Percentiles rank a stretch among this genome's conserved stretches.
Conservation (phyloP, 2,113 vertebrate genomes). For the Chaetura pelagica region DNA sequence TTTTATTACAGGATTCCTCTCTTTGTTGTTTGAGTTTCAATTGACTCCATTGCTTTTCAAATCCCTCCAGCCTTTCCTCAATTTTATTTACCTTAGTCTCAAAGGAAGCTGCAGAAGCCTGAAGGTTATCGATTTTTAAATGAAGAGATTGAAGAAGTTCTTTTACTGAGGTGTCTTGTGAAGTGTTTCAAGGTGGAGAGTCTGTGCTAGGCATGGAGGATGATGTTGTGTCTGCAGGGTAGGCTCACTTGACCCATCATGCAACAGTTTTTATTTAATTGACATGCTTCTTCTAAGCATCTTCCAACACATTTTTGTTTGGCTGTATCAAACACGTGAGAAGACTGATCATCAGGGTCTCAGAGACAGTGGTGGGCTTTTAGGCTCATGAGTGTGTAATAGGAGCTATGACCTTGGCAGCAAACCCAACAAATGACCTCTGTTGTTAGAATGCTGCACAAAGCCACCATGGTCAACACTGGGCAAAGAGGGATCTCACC, state of each 20-base stretch:
- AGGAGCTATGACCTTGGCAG: background rate
- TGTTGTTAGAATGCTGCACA: background rate
- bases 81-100: conserved; percentile 66
- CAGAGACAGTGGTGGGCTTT: background rate
- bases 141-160: conserved; percentile 57
- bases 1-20: conserved; percentile 39
- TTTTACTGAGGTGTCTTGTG: conserved; percentile 11
- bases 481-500: background rate
- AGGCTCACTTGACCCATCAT: background rate
- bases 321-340: background rate
- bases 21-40: conserved; percentile 64
- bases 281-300: fast-evolving
- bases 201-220: background rate
- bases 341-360: fast-evolving
- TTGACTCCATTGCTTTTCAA: conserved; percentile 53
- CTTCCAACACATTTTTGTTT: background rate
- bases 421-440: fast-evolving
- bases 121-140: conserved; percentile 71
- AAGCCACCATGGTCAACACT: fast-evolving
- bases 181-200: background rate
- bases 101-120: conserved; percentile 46
- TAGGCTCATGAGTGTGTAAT: background rate
- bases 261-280: background rate
- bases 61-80: conserved; percentile 49
- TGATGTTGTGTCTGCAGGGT: background rate